phyloP scores from a whole-genome alignment of 2,113 vertebrate species.

The Chaenogobius annularis region DNA sequence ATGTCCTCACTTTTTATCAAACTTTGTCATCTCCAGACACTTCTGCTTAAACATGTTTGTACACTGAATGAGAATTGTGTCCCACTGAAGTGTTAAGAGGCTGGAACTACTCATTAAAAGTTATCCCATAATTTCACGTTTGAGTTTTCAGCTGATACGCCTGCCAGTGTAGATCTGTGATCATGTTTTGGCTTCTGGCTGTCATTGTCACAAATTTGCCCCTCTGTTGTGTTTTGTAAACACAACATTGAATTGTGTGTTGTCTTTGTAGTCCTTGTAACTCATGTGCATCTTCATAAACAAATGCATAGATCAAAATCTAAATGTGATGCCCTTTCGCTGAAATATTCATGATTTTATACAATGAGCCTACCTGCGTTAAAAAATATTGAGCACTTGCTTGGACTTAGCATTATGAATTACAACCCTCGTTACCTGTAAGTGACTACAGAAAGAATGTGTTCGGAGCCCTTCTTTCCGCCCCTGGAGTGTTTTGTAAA shows the following conservation, averaged over 20 bases:
- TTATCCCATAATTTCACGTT: slow-evolving; percentile 54
- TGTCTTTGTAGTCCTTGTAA: background rate
- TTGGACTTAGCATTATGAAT: background rate
- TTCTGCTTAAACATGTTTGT: slow-evolving; percentile 14
- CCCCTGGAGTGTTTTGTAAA: slow-evolving; percentile 21
- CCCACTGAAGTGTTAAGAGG: slow-evolving; percentile 30
- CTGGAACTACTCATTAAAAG: slow-evolving; percentile 55
- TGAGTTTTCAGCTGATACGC: slow-evolving; percentile 39
- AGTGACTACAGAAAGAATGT: no score
- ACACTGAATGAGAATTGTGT: slow-evolving; percentile 4
- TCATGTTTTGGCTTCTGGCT: slow-evolving; percentile 41
- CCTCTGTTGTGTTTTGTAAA: slow-evolving; percentile 2
- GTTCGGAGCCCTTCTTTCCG: background rate
- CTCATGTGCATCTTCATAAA: background rate
- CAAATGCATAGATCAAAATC: background rate
- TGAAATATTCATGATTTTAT: background rate
- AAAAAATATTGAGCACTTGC: background rate
- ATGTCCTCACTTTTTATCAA: slow-evolving; percentile 50
- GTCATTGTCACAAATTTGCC: slow-evolving; percentile 22
- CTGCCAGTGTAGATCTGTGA: slow-evolving; percentile 33
- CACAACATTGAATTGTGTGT: background rate
- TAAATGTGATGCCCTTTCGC: background rate
- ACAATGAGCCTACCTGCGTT: background rate
- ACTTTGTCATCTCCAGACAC: slow-evolving; percentile 17
- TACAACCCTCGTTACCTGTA: no score